phyloP scores from a whole-genome alignment of 1,140 invertebrate genomes.

The Euborellia annulipes region DNA sequence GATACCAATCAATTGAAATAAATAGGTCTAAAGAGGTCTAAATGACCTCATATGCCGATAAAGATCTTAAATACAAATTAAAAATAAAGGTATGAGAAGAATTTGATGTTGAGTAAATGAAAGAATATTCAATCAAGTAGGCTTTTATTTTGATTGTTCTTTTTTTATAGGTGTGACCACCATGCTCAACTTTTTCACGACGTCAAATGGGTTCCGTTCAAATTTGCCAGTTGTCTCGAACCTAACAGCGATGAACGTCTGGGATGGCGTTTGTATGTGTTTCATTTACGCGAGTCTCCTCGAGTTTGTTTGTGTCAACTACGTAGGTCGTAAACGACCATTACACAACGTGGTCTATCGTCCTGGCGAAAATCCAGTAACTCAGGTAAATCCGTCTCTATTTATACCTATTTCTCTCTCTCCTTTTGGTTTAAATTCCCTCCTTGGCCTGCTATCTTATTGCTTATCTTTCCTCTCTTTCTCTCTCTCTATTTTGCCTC shows the following conservation, averaged over 20 bases:
- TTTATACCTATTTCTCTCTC: no score
- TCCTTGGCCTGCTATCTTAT: not conserved
- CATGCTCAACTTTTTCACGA: conserved; percentile 96
- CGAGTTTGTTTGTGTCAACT: conserved; percentile 89
- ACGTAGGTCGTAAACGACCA: conserved; percentile 78
- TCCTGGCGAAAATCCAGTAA: conserved; percentile 76
- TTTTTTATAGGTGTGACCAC: conserved; percentile 92
- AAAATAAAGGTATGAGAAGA: no score
- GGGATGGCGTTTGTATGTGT: conserved; percentile 92
- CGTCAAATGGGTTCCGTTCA: conserved; percentile 73
- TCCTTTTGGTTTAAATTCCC: conserved; percentile 1
- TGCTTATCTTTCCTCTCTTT: conserved; percentile 1
- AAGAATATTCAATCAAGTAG: no score
- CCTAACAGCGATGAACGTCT: conserved; percentile 87
- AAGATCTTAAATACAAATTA: no score
- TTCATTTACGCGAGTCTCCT: conserved; percentile 87
- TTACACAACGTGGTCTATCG: conserved; percentile 76
- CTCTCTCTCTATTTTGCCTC: not conserved
- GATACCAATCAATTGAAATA: no score
- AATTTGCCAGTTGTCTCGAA: conserved; percentile 86
- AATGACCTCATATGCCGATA: no score
- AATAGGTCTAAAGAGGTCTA: no score
- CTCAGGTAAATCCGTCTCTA: conserved; percentile 52
- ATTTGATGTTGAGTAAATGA: no score
- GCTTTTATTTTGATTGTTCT: no score